A percentile compares a stretch with the other conserved stretches of the same genome.
Conservation (phyloP, 2,797 vertebrate species). For the Sebastes wilsoni region DNA sequence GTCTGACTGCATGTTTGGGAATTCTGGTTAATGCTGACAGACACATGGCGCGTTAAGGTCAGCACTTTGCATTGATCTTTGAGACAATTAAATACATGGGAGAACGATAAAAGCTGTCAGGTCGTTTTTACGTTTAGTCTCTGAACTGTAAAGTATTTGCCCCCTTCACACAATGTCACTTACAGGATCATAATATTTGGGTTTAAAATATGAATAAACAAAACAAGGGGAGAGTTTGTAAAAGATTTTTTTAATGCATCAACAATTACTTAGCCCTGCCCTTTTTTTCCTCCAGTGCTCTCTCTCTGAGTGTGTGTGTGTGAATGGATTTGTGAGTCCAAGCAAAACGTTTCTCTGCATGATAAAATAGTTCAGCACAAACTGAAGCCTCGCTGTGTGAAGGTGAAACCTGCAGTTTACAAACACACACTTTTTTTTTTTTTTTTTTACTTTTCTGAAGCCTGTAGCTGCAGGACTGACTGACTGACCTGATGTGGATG, state of each 20-base stretch:
- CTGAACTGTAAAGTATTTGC: constrained; percentile 57
- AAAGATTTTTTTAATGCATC: neutral
- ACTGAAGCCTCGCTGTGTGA: neutral
- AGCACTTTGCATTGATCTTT: constrained; percentile 73
- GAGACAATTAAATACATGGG: constrained; percentile 62
- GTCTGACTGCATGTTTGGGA: constrained; percentile 14
- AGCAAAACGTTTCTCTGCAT: constrained; percentile 5
- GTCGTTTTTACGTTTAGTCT: constrained; percentile 62
- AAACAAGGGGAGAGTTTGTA: neutral
- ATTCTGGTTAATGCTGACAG: constrained; percentile 60
- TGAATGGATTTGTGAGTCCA: constrained; percentile 13
- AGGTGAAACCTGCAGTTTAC: neutral
- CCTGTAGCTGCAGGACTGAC: neutral
- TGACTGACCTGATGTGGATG: neutral
- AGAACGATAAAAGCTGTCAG: constrained; percentile 60
- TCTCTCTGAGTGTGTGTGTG: neutral
- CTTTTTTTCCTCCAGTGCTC: neutral
- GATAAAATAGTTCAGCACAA: constrained; percentile 7
- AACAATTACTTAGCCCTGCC: neutral
- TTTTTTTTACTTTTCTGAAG: neutral
- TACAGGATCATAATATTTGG: constrained; percentile 26
- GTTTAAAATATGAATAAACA: constrained; percentile 24
- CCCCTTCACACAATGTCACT: constrained; percentile 24
- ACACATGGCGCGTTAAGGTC: constrained; percentile 52
- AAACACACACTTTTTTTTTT: neutral